Conservation (phyloP, 2,797 vertebrate genomes). For the Onychomys torridus region DNA sequence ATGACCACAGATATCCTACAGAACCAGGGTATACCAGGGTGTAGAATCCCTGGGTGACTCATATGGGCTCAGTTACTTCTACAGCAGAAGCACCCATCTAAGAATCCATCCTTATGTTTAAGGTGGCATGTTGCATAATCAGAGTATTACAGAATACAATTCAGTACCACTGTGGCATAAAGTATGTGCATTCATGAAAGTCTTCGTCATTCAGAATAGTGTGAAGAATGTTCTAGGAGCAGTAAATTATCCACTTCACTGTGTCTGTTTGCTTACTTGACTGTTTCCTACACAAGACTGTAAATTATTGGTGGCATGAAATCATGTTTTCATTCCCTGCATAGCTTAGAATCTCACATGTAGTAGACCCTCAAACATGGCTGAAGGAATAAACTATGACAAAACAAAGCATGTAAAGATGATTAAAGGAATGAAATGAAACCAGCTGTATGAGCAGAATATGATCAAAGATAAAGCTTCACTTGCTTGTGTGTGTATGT, state of each 20-base stretch:
- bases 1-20: not conserved
- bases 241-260: not conserved
- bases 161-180: not conserved
- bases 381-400: not conserved
- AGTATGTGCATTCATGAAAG: not conserved
- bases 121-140: not conserved
- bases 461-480: not conserved
- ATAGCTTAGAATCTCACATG: not conserved
- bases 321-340: not conserved
- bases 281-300: not conserved
- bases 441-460: not conserved
- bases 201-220: not conserved
- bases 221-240: not conserved
- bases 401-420: not conserved
- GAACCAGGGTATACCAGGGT: not conserved
- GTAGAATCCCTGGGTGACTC: not conserved
- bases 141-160: not conserved
- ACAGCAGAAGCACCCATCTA: not conserved
- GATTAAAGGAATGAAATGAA: not conserved
- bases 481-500: not conserved
- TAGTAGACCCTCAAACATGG: not conserved
- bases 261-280: not conserved
- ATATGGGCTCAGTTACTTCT: not conserved
- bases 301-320: not conserved
- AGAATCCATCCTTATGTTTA: not conserved